Evolutionary conservation across 2,888 invertebrate genomes (phyloP), one percentile per base, ranked within the genome.

Genomic region (Lacanobia oleracea): DNA sequence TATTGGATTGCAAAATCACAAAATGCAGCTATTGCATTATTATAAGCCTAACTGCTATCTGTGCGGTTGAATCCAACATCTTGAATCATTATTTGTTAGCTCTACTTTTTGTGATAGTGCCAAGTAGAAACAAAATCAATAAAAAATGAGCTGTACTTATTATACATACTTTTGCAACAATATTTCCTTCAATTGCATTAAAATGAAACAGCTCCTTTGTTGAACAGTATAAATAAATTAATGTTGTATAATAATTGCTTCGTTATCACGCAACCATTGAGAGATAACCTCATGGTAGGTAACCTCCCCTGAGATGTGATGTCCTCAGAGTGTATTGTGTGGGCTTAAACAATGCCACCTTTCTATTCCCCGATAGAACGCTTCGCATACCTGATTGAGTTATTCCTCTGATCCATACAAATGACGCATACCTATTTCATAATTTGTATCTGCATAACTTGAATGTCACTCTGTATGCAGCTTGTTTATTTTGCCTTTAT

Each of bases 331-430:
- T 83, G 88, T 88, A 86, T 90, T 90, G 91, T 90, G 90, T 91
- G 88, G 89, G 88, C 76, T 87, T 67, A 72, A 87, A 92, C 92
- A 92, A 92, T 91, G 87, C 89, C 79, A 86, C 88, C 91, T 92
- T 91, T 93, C 91, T 90, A 92, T 89, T 87, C 85, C 82, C 83
- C 80, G 87, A 86, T 86, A 84, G 85, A 88, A 86, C 78, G 81
- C 81, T 75, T 78, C 75, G 87, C 85, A 84, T 88, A 88, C 83
- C 81, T 86, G 87, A 85, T 87, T 86, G 85, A 87, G 77, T 84
- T 86, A 87, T 87, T 87, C 81, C 77, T 82, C 82, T 67, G 84
- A 91, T 91, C 91, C 88, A 92, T 91, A 83, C 75, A 73, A 83
- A 88, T 92, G 92, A 93, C 92, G 91, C 91, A 91, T 82, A 72